These are phyloP conservation scores for Saguinus imperator DNA, from an alignment of 2,113 vertebrate species.

Conservation along the genomic window DNA sequence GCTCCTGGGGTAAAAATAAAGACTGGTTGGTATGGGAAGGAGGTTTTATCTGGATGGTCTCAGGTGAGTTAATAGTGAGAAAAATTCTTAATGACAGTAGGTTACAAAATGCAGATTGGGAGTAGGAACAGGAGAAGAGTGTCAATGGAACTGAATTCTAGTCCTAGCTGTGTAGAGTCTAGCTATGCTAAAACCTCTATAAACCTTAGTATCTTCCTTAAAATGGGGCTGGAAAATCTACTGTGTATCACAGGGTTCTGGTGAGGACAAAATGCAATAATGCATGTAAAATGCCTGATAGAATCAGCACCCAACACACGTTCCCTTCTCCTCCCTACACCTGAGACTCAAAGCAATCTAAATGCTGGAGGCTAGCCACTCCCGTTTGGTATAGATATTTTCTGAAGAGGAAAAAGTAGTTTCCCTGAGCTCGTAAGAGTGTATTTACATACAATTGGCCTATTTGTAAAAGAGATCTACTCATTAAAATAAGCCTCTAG, in stretches of 20 bases:
- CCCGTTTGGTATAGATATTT: background rate
- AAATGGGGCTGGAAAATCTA: background rate
- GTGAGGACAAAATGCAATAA: background rate
- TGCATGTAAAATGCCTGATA: background rate
- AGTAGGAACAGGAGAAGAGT: background rate
- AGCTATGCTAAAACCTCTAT: background rate
- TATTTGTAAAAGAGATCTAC: background rate
- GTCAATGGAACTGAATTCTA: background rate
- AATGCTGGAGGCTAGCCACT: background rate
- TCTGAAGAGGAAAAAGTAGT: background rate
- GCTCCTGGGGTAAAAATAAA: background rate
- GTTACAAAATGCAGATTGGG: background rate
- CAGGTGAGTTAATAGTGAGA: background rate
- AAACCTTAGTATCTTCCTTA: background rate
- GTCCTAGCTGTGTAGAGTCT: background rate
- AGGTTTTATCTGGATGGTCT: background rate
- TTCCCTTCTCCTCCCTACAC: background rate
- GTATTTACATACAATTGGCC: constrained; percentile 6
- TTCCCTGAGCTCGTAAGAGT: background rate
- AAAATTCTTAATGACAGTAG: background rate
- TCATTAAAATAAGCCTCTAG: constrained; percentile 16
- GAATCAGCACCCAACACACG: background rate
- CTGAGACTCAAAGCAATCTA: background rate
- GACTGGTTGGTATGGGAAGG: background rate
- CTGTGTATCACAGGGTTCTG: background rate